These are phyloP conservation scores for Acrobasis consociella DNA, from an alignment of 2,888 invertebrate species.

Conservation along the genomic window DNA sequence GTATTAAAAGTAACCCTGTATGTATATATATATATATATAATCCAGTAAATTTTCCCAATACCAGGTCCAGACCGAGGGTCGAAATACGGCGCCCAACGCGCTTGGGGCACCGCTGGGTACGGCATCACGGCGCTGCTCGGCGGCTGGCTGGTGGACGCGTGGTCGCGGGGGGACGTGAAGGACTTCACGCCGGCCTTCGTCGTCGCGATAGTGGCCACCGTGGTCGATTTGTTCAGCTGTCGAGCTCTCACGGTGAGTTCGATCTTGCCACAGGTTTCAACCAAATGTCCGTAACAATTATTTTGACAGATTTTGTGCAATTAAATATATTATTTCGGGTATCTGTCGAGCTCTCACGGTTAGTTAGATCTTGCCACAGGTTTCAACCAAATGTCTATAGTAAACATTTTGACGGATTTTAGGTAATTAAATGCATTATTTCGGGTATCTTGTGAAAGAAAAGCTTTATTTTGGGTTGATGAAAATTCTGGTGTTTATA, in stretches of 20 bases:
- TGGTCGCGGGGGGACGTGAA: constrained; percentile 81
- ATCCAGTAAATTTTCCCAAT: constrained; percentile 16
- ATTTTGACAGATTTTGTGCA: no score
- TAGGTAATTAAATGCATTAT: no score
- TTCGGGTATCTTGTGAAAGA: no score
- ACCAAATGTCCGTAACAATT: no score
- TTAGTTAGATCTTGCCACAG: constrained; percentile 45
- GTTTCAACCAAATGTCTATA: no score
- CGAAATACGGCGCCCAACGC: constrained; percentile 89
- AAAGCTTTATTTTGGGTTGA: no score
- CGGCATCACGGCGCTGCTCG: constrained; percentile 87
- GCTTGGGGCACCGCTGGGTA: constrained; percentile 93
- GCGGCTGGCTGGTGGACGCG: constrained; percentile 87
- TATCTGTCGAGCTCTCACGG: constrained; percentile 85
- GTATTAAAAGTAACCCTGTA: no score
- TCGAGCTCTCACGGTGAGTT: constrained; percentile 82
- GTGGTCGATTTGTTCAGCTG: constrained; percentile 86
- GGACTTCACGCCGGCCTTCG: constrained; percentile 88
- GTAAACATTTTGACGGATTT: no score
- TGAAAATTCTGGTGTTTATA: no score
- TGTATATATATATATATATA: no score
- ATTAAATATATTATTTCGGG: no score
- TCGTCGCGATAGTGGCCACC: constrained; percentile 85
- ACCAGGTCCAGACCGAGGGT: constrained; percentile 85
- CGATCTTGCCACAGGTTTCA: no score